Evolutionary conservation across 2,797 vertebrate genomes (phyloP).

Genomic region (Clarias platycephalus): DNA sequence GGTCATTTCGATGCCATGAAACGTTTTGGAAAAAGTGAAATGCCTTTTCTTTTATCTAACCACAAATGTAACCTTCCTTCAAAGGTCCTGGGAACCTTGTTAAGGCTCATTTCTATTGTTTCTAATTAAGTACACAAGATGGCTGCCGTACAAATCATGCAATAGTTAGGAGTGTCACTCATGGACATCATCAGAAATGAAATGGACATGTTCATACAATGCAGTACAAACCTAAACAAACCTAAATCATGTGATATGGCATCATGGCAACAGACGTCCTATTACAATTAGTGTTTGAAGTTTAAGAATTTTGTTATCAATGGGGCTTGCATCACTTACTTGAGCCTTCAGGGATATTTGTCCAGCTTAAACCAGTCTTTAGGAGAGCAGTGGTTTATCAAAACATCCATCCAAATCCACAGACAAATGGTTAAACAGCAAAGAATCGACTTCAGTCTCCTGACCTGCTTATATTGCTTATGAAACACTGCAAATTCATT

Average conservation of each 20-base stretch:
- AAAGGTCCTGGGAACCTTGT: too few relatives aligned
- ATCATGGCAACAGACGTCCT: background rate
- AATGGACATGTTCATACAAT: too few relatives aligned
- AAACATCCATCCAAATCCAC: background rate
- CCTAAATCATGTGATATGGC: background rate
- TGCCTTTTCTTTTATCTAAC: conserved; percentile 27
- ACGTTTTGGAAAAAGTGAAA: background rate
- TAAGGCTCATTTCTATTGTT: too few relatives aligned
- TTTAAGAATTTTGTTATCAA: background rate
- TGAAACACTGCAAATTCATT: too few relatives aligned
- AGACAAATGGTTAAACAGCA: background rate
- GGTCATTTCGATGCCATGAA: background rate
- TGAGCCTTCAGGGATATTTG: background rate
- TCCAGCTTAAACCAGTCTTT: background rate
- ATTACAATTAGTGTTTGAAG: background rate
- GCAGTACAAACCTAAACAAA: too few relatives aligned
- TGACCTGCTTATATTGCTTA: background rate
- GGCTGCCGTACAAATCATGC: too few relatives aligned
- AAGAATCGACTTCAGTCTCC: background rate
- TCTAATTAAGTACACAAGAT: too few relatives aligned
- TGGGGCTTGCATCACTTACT: background rate
- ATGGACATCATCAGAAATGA: too few relatives aligned
- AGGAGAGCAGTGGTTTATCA: background rate
- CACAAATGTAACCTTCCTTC: too few relatives aligned
- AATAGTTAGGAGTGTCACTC: too few relatives aligned